These are phyloP conservation scores for Simalia tracyae DNA, from an alignment of 2,797 vertebrate genomes.

Conservation along the genomic window DNA sequence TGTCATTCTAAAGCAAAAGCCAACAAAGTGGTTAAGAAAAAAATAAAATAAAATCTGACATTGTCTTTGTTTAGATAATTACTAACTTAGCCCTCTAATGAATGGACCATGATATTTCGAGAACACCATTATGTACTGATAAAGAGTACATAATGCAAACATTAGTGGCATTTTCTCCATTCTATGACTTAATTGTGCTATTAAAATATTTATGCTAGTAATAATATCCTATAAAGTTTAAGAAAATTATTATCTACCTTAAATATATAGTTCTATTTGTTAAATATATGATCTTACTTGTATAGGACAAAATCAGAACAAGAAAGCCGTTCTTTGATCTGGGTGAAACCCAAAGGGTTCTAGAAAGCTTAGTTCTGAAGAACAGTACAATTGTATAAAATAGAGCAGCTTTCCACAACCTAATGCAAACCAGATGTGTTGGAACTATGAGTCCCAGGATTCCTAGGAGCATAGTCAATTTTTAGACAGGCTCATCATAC, in stretches of 20 bases:
- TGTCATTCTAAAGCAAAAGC: neutral
- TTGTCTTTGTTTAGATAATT: neutral
- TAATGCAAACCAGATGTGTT: neutral
- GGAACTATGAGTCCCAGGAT: neutral
- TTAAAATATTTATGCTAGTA: neutral
- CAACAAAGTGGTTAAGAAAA: neutral
- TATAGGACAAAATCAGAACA: neutral
- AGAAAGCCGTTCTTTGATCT: neutral
- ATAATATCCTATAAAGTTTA: neutral
- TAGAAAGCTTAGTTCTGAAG: neutral
- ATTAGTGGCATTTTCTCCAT: neutral
- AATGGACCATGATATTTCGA: neutral
- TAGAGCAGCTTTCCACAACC: neutral
- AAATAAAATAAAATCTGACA: neutral
- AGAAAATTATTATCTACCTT: neutral
- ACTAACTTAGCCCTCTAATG: neutral
- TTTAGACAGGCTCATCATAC: neutral
- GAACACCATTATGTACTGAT: neutral
- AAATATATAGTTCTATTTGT: neutral
- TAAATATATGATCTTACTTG: neutral
- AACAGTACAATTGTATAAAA: neutral
- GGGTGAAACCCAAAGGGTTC: neutral
- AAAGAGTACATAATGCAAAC: neutral
- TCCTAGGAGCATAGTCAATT: neutral
- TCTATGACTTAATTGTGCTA: neutral